Conservation (phyloP, 2,113 vertebrate species). For the Pseudorectes ferrugineus region DNA sequence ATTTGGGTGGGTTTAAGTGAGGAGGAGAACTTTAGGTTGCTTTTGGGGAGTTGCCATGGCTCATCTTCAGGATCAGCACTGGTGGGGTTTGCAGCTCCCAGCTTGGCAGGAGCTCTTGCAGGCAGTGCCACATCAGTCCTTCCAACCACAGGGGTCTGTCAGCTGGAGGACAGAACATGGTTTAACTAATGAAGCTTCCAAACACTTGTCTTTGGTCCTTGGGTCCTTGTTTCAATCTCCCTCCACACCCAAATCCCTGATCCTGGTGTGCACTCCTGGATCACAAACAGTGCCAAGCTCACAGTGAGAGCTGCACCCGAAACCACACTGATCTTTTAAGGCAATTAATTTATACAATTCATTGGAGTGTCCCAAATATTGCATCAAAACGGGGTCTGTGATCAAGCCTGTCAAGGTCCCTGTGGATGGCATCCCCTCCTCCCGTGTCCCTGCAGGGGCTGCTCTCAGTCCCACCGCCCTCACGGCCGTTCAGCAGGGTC, state of each 20-base stretch:
- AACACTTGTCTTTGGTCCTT: neutral
- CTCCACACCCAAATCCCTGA: neutral
- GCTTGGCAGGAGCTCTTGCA: neutral
- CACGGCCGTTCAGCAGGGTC: neutral
- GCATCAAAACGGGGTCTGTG: neutral
- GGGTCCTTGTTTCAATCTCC: neutral
- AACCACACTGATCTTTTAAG: rapidly evolving
- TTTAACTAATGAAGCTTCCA: neutral
- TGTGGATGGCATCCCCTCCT: too few relatives aligned
- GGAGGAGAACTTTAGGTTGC: neutral
- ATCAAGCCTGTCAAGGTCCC: too few relatives aligned
- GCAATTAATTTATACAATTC: neutral
- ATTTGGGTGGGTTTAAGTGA: neutral
- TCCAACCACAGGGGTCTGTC: neutral
- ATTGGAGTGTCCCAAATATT: neutral
- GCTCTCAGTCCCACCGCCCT: neutral
- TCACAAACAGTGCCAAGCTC: neutral
- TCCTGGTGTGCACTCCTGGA: neutral
- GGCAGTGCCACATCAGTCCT: neutral
- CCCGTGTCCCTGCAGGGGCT: neutral
- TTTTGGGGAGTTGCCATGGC: neutral
- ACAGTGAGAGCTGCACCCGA: neutral
- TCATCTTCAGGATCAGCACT: neutral
- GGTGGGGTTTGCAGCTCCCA: neutral
- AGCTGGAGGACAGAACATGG: neutral